Evolutionary conservation across 2,797 vertebrate species (phyloP).

Genomic region (Iguana delicatissima): DNA sequence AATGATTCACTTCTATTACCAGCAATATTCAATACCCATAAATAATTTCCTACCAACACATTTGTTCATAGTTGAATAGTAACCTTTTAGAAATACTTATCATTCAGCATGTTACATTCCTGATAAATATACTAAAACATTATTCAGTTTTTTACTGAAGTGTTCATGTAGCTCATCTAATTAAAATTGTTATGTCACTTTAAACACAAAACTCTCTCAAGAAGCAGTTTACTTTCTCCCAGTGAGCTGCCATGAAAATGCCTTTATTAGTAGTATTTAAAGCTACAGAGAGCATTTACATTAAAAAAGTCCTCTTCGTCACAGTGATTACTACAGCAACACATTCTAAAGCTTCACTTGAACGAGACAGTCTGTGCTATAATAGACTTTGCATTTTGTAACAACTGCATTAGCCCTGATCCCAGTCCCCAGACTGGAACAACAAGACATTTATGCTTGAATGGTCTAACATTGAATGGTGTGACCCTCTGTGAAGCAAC

Average conservation of each 20-base stretch:
- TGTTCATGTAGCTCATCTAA: not conserved
- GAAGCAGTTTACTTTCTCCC: constrained; percentile 1
- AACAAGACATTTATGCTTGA: not conserved
- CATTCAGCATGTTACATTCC: not conserved
- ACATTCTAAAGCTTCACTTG: not conserved
- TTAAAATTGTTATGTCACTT: constrained; percentile 20
- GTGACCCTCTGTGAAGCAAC: not conserved
- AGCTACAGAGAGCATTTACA: not conserved
- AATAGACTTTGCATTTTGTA: not conserved
- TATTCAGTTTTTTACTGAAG: not conserved
- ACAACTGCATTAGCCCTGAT: not conserved
- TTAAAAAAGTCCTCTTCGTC: constrained; percentile 22
- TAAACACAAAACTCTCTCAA: not conserved
- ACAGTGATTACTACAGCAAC: not conserved
- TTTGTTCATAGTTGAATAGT: not conserved
- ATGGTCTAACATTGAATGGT: not conserved
- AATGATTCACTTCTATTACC: constrained; percentile 44
- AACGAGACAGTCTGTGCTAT: not conserved
- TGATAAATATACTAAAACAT: constrained; percentile 26
- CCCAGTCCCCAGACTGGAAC: not conserved
- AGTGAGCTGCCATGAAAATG: not conserved
- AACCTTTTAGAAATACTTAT: constrained; percentile 23
- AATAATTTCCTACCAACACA: constrained; percentile 52
- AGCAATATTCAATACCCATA: constrained; percentile 45
- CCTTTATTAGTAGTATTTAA: rapidly evolving